Conservation (phyloP, 2,797 vertebrate species). For the Amblyopsis hoosieri region DNA sequence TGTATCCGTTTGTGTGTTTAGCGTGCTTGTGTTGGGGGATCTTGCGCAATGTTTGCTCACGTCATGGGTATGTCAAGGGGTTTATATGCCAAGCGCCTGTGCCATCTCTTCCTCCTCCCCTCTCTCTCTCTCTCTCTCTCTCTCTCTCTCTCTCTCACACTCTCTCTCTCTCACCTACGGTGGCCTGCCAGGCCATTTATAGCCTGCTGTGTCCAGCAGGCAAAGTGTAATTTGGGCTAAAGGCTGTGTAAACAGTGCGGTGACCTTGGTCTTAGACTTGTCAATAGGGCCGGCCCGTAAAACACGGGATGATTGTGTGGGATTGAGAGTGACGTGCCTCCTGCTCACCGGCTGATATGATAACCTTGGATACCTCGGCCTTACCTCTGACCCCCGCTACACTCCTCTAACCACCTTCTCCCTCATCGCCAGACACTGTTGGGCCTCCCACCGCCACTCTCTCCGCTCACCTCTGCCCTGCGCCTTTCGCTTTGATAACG, state of each 20-base stretch:
- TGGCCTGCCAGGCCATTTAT: slow-evolving; percentile 66
- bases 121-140: slow-evolving; percentile 20
- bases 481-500: slow-evolving; percentile 50
- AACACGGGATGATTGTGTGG: slow-evolving; percentile 69
- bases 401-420: slow-evolving; percentile 40
- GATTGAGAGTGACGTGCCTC: slow-evolving; percentile 57
- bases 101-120: not conserved
- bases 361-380: slow-evolving; percentile 57
- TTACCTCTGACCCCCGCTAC: slow-evolving; percentile 55
- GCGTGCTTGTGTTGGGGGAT: slow-evolving; percentile 12
- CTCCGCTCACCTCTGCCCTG: slow-evolving; percentile 60
- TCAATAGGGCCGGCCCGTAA: slow-evolving; percentile 63
- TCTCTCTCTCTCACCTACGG: slow-evolving; percentile 21
- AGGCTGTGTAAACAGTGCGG: slow-evolving; percentile 75
- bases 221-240: slow-evolving; percentile 75
- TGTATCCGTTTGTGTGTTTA: slow-evolving; percentile 1
- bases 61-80: slow-evolving; percentile 26
- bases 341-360: slow-evolving; percentile 53
- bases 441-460: slow-evolving; percentile 10
- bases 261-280: slow-evolving; percentile 78
- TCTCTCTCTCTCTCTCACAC: slow-evolving; percentile 26
- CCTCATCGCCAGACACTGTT: slow-evolving; percentile 38
- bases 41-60: slow-evolving; percentile 2
- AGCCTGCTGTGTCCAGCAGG: slow-evolving; percentile 54
- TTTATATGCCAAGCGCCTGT: slow-evolving; percentile 21